Percentiles rank a stretch among this genome's conserved stretches.
These are phyloP conservation scores for Siniperca obscura DNA, from an alignment of 2,797 vertebrate genomes.

Conservation along the genomic window DNA sequence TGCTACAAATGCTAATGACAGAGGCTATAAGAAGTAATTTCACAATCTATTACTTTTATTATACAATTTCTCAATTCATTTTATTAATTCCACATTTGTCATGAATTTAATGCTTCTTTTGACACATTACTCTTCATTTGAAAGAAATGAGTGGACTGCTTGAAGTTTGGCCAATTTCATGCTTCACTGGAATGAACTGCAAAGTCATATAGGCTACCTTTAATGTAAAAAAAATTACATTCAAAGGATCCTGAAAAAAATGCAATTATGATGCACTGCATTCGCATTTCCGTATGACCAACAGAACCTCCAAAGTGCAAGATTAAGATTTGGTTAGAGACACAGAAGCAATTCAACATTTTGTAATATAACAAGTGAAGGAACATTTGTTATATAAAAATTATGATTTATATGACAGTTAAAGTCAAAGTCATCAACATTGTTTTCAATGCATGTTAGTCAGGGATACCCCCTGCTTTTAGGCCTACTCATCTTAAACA, in stretches of 20 bases:
- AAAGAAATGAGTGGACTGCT: conserved; percentile 8
- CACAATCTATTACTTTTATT: background rate
- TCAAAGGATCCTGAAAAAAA: background rate
- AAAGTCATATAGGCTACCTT: background rate
- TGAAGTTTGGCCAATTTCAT: conserved; percentile 44
- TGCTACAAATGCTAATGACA: background rate
- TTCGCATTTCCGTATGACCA: background rate
- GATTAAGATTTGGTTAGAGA: background rate
- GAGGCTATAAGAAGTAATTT: background rate
- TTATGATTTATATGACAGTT: background rate
- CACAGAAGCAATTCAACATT: background rate
- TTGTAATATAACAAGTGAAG: background rate
- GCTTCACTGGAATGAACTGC: conserved; percentile 25
- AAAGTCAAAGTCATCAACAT: background rate
- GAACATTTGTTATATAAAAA: background rate
- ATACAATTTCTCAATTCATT: background rate
- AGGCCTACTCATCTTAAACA: background rate
- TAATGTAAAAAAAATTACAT: background rate
- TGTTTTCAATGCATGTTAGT: background rate
- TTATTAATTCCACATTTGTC: conserved; percentile 20
- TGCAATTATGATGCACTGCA: background rate
- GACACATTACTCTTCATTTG: conserved; percentile 34
- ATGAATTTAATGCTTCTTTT: conserved; percentile 26
- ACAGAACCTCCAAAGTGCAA: background rate
- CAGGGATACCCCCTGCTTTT: background rate